Base-by-base conservation (phyloP, 2,888 invertebrate species). In the Pseudococcus viburni region DNA sequence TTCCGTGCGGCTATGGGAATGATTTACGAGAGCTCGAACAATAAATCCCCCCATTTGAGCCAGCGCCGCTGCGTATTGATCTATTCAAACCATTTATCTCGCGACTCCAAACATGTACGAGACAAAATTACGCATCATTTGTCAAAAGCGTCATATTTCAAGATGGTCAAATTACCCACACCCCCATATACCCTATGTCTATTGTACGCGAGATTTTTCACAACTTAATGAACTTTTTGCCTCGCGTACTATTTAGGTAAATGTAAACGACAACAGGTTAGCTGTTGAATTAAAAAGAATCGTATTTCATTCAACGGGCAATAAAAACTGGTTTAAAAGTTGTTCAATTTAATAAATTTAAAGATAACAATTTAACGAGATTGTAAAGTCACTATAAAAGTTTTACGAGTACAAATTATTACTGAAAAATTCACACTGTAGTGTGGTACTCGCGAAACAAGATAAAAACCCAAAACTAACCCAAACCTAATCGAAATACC, bases 301-400 rank as follows among this genome's bases (percentile, higher is more conserved):
- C 55, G 59, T 85, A 55, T 85, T 85, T 59, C 85, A 85, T 55
- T 59, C 59, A 22, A 59, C 55, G n/a, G n/a, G 55, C 33, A 55
- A 85, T 55, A 85, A 85, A 85, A 85, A 85, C 85, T 26, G 33
- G 85, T 85, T 85, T 55, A 33, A 55, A 55, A 51, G 55, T 59
- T 85, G 59, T 85, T 55, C 59, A 55, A 51, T 55, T 33, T 51
- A 85, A 85, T 85, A 85, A 85, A 85, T 85, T n/a, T 85, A 85
- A 33, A 55, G 51, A 85, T 85, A 85, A 85, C 85, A 85, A 85
- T 85, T 85, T 85, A 85, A 85, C 85, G 85, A 85, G 85, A 85
- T 85, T 55, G 85, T 85, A 85, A 85, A 85, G 85, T 55, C 55
- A 85, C 85, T n/a, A 85, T 59, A 85, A 85, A 85, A 77, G 77